Percentiles rank a stretch among this genome's conserved stretches.
Evolutionary conservation across 2,113 vertebrate species (phyloP).

Genomic region (Microtus ochrogaster): DNA sequence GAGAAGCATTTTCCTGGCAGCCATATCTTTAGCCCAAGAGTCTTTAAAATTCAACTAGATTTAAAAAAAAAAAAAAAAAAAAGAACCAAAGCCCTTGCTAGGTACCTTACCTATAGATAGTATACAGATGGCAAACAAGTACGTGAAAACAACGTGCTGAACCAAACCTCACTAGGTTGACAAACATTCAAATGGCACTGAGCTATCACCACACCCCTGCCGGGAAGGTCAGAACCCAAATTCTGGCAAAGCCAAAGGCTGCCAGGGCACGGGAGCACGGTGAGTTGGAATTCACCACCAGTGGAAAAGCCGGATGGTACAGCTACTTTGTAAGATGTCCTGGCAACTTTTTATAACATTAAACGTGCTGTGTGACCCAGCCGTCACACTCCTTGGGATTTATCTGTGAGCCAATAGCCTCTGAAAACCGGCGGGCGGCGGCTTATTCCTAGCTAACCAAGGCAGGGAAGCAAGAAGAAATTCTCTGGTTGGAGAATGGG

Average conservation of each 20-base stretch:
- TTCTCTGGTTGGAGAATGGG: neutral
- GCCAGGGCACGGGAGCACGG: neutral
- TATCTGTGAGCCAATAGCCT: neutral
- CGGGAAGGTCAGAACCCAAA: neutral
- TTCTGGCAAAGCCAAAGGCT: too few species aligned
- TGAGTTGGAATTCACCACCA: too few species aligned
- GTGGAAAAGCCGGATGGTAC: neutral
- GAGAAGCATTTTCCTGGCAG: neutral
- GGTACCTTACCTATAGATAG: neutral
- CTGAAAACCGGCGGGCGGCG: neutral
- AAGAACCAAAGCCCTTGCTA: neutral
- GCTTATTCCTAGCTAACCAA: neutral
- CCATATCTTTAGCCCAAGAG: neutral
- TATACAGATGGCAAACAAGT: neutral
- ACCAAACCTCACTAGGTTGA: neutral
- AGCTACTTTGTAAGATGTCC: neutral
- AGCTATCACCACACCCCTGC: neutral
- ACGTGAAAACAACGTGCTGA: neutral
- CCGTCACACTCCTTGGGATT: neutral
- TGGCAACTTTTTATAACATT: neutral
- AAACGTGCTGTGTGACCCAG: neutral
- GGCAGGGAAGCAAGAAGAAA: neutral
- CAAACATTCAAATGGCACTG: rapidly evolving
- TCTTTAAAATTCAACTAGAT: neutral
- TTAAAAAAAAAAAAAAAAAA: neutral